Evolutionary conservation across 2,888 invertebrate genomes (phyloP), one percentile per base, ranked within the genome.

Genomic region (Drosophila melanosoma): DNA sequence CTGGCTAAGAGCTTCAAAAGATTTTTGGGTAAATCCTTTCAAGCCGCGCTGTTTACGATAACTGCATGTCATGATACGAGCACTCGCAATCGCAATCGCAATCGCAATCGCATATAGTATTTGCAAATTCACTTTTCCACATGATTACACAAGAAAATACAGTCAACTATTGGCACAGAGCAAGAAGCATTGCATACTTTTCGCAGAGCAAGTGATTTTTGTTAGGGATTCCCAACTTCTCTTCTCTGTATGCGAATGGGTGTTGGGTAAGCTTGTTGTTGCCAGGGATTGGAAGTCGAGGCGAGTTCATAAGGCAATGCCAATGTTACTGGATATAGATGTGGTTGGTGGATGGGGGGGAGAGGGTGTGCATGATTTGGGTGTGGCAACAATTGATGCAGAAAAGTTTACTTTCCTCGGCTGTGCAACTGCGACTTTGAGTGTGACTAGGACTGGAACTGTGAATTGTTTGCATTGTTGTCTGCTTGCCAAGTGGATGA

Each of bases 121-220:
- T 91, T 90, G 79, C 79, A 89, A 87, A 91, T 89, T 89, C 86
- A 87, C 81, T 91, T 91, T 91, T 87, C 82, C 87, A 87, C 82
- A 82, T 83, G 87, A 91, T 87, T 91, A 87, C 86, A 83, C 87
- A 78, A 74, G 78, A 81, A 82, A 82, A 89, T 83, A 82, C 84
- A 87, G 82, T 72, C 80, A 85, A 88, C 79, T 81, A 90, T 86
- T 90, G 87, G 76, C 81, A 67, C 51, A 74, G 69, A 52, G 60
- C 66, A 71, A 64, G 67, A 58, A 71, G 20, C 65, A 64, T 53
- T 72, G 36, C 36, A 15, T 56, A 51, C 52, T 61, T 54, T 52
- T 54, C 36, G 29, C 42, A 10, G 32, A 32, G 32, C 6, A 29
- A 32, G 15, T 20, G 32, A 11, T 23, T 15, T 17, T 36, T 36